Conservation (phyloP, 2,113 vertebrate genomes). For the Ellobius talpinus region DNA sequence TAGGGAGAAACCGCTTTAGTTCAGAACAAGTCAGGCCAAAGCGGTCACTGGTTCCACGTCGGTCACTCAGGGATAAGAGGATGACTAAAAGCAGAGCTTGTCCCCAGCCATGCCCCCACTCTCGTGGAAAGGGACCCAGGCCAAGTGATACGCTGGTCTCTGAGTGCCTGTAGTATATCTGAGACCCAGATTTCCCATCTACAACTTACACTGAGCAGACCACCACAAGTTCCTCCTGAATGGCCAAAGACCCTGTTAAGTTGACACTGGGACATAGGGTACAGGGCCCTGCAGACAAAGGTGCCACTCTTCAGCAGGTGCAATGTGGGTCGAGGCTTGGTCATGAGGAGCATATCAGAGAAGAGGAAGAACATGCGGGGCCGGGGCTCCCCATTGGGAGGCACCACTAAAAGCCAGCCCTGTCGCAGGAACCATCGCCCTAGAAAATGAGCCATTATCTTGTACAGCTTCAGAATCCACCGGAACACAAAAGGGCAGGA, state of each 20-base stretch:
- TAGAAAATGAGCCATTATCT: slow-evolving; percentile 73
- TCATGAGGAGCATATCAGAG: slow-evolving; percentile 93
- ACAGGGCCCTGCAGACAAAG: slow-evolving; percentile 89
- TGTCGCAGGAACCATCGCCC: slow-evolving; percentile 94
- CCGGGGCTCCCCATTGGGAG: slow-evolving; percentile 89
- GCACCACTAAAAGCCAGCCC: slow-evolving; percentile 95
- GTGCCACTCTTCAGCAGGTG: slow-evolving; percentile 89
- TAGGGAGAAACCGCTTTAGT: slow-evolving; percentile 79
- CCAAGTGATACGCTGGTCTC: not conserved
- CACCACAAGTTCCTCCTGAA: slow-evolving; percentile 92
- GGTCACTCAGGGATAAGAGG: not conserved
- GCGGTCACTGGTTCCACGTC: not conserved
- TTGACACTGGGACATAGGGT: slow-evolving; percentile 90
- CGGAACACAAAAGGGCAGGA: not conserved
- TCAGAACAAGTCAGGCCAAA: slow-evolving; percentile 3
- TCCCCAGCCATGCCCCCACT: not conserved
- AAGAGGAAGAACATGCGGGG: slow-evolving; percentile 96
- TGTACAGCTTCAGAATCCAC: not conserved
- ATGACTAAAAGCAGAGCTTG: slow-evolving; percentile 1
- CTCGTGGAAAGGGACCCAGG: not conserved
- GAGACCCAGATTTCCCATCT: not conserved
- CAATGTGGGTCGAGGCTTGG: slow-evolving; percentile 90
- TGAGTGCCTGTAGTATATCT: not conserved
- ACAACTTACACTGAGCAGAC: slow-evolving; percentile 95
- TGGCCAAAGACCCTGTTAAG: slow-evolving; percentile 96